Evolutionary conservation across 2,113 vertebrate species (phyloP), one percentile per base, ranked within the genome.

Genomic region (Puffinus mauretanicus): DNA sequence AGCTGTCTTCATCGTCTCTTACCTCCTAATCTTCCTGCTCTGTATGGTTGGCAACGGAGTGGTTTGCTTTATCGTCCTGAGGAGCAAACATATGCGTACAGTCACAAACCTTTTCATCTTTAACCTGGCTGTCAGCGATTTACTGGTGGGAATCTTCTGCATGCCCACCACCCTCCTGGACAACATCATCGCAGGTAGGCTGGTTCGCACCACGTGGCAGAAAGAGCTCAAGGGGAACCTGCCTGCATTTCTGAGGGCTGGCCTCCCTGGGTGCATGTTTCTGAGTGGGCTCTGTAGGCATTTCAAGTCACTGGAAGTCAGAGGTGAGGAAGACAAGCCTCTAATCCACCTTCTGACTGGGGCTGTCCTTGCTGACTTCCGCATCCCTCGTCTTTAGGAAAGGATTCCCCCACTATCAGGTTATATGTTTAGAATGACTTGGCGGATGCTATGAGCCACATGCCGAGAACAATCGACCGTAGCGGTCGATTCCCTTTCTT

Each of bases 141-240:
- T 99, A 38, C 98, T 99, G 49, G 98, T 99, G 84, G 99, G 99
- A n/a, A 98, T 99, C 95, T 99, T 99, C 98, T 99, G 99, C 88
- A 99, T 99, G 99, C 99, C 99, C 64, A 99, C 98, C n/a, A 99
- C 99, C 0, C 98, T 99, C 27, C 97, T 99, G 73, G 99, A 99
- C 96, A 99, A 98, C 97, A 99, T 99, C 38, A 99, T 99, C 76
- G 99, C 99, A 98, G 99, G 99, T 99, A 96, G 93, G 98, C 86
- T 36, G 73, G 55, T 21, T 40, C 0, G 0, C 42, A 21, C 18
- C 13, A 2, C 0, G 1, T 0, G 3, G 32, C 14, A 34, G 25
- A 16, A 54, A 42, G 49, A 36, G 10, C n/a, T 30, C 2, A 2
- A 30, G 30, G 32, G 34, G 40, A 9, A 25, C n/a, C 61, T 2